Percentiles rank a stretch among this genome's conserved stretches.
These are phyloP conservation scores for Cyclophora punctaria DNA, from an alignment of 2,888 invertebrate genomes.

Conservation along the genomic window DNA sequence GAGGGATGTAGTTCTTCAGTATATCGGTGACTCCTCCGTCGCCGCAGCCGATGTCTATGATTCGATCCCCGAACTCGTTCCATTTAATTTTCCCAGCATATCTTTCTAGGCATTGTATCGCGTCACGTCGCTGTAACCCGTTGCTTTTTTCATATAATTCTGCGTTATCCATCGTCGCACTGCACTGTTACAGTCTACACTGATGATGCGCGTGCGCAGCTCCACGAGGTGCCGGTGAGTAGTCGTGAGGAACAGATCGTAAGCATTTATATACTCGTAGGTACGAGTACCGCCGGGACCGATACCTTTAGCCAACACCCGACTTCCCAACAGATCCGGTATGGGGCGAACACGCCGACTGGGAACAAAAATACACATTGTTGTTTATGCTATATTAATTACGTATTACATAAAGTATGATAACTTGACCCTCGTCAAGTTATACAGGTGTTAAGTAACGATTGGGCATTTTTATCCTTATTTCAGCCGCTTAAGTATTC, in stretches of 20 bases:
- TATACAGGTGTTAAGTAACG: too few species aligned
- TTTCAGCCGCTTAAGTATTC: too few species aligned
- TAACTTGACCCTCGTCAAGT: too few species aligned
- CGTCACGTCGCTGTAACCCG: conserved; percentile 77
- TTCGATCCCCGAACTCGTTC: conserved; percentile 59
- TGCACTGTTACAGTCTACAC: conserved; percentile 14
- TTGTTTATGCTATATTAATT: too few species aligned
- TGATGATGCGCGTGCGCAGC: conserved; percentile 42
- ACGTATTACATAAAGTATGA: too few species aligned
- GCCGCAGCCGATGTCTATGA: conserved; percentile 84
- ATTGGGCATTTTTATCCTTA: too few species aligned
- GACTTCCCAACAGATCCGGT: too few species aligned
- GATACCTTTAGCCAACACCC: conserved; percentile 19
- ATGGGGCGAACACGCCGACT: too few species aligned
- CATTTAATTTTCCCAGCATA: conserved; percentile 75
- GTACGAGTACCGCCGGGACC: conserved; percentile 20
- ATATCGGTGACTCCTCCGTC: conserved; percentile 80
- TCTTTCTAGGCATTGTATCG: conserved; percentile 76
- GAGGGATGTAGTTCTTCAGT: conserved; percentile 77
- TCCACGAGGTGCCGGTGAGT: conserved; percentile 52
- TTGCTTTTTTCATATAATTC: conserved; percentile 80
- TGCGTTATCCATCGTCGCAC: conserved; percentile 70
- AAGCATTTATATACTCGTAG: conserved; percentile 46
- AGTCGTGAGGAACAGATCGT: conserved; percentile 42
- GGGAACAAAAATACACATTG: too few species aligned